A percentile compares a stretch with the other conserved stretches of the same genome.
These are phyloP conservation scores for Myiopsitta monachus DNA, from an alignment of 2,113 vertebrate species.

Conservation along the genomic window DNA sequence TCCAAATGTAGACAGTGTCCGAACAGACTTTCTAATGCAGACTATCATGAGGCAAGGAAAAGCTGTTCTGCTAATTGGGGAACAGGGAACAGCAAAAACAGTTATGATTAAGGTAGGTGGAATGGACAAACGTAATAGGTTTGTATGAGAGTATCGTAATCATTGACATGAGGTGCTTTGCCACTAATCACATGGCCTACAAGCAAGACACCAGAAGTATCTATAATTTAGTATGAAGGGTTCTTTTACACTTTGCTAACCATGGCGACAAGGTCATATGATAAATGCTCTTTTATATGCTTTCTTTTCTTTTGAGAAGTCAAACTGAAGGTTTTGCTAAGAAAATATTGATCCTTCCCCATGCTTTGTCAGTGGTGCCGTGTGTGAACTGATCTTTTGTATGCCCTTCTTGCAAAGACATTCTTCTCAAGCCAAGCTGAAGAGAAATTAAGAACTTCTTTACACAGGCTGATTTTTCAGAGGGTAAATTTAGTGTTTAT, in stretches of 20 bases:
- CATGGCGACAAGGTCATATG: neutral
- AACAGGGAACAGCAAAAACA: conserved; percentile 87
- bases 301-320: neutral
- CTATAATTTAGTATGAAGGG: neutral
- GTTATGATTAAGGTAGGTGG: conserved; percentile 83
- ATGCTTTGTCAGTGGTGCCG: rapidly evolving
- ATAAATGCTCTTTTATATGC: neutral
- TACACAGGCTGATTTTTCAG: neutral
- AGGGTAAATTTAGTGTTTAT: neutral
- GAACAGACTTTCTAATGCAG: conserved; percentile 81
- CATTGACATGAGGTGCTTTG: neutral
- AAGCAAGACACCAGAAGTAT: rapidly evolving
- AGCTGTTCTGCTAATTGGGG: conserved; percentile 83
- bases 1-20: conserved; percentile 85
- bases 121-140: neutral
- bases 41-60: conserved; percentile 82
- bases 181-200: neutral
- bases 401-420: neutral
- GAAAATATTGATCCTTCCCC: neutral
- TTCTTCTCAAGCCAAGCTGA: neutral
- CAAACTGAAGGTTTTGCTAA: neutral
- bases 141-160: neutral
- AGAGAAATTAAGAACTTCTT: neutral
- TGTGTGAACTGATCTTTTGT: neutral
- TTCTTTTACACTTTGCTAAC: neutral